Evolutionary conservation across 2,888 invertebrate genomes (phyloP), one percentile per base, ranked within the genome.

Genomic region (Invenusta paracnida): DNA sequence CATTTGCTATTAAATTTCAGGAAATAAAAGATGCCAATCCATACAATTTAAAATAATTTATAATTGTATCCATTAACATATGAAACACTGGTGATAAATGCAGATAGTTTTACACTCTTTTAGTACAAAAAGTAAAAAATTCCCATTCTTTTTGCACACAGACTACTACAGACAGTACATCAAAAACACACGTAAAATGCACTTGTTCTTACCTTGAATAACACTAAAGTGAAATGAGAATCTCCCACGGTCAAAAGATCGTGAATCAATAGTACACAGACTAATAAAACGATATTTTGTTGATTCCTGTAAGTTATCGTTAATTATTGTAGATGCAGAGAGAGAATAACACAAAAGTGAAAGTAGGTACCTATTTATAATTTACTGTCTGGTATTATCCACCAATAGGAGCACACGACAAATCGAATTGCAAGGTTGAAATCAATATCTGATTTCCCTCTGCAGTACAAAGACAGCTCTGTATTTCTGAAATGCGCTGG

Each of bases 201-300:
- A 73, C 73, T 73, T 73, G 73, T 73, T 73, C 73, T 73, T 23
- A 73, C 73, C 73, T 23, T 73, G 73, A 73, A 73, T 73, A 73
- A 73, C 17, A 73, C 73, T 73, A 73, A 73, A 73, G 73, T 73
- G 17, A 73, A 73, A 73, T 73, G 73, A 73, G 73, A 73, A 73
- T 73, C 73, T 73, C 73, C 73, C 73, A 73, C 27, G 73, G 73
- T 73, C 73, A 73, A 73, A 73, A 73, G 25, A 73, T 73, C 73
- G 27, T 73, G 73, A 73, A 73, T 73, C 73, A 73, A 73, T 73
- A 73, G 73, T 73, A 73, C 73, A 73, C 73, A 73, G 73, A 73
- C 73, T 73, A 73, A 73, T 73, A 25, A 23, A 73, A 23, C 73
- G 17, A 73, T 73, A 73, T 73, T 48, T 48, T 48, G 48, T 48